Base-by-base conservation (phyloP, 2,888 invertebrate genomes). In the Drosophila diplacantha region DNA sequence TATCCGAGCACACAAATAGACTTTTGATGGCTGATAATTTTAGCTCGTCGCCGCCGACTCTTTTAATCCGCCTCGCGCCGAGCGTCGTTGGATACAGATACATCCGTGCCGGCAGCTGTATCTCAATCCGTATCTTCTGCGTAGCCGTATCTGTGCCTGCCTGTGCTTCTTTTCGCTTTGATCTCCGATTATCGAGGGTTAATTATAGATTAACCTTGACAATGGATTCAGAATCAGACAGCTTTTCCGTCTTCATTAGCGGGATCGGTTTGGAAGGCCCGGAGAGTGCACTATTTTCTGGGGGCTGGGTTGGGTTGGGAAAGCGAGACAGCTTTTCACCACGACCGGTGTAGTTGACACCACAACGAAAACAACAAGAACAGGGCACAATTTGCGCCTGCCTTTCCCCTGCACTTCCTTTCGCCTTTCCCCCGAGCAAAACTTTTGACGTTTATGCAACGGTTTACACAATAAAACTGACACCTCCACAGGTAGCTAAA, bases 161-260 rank as follows among this genome's bases (percentile, higher is more conserved):
- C 3, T 12, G 16, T 11, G 16, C 9, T 12, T 9, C 11, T 4
- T 26, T 9, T 38, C 31, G 20, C 6, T 50, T 50, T 34, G 41
- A 64, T 49, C 65, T 57, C 31, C 29, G 51, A 66, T 51, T 66
- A 65, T 57, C 47, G 43, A 32, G 18, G 18, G 52, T 34, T 66
- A 58, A 66, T 66, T 58, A 66, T 66, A 66, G 58, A 52, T 52
- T 49, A 66, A 44, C 66, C 66, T 66, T 65, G 65, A 47, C 57
- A 65, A 57, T 65, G 58, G 66, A 51, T 65, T 57, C 35, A 12
- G 22, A 35, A 29, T 8, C 41, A 54, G 56, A 56, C 44, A 43
- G 58, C 44, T 59, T 55, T 56, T 56, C 37, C 12, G 24, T 56
- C 57, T 56, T 56, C 24, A 59, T 59, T 59, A 59, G 43, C 37